Percentiles rank a stretch among this genome's conserved stretches.
Evolutionary conservation across 2,888 invertebrate species (phyloP).

Genomic region (Mythimna albipuncta): DNA sequence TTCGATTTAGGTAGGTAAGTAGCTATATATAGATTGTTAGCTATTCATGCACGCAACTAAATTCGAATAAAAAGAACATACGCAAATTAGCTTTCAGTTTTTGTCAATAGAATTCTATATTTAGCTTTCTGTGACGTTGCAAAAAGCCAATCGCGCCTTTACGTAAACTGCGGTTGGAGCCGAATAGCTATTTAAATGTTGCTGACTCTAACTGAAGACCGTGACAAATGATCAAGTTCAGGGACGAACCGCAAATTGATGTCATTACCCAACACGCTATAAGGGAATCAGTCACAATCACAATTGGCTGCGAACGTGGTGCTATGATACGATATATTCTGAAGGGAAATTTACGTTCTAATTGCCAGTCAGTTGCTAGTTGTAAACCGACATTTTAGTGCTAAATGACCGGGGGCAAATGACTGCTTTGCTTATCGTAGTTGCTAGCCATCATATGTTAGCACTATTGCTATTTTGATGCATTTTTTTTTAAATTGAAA

Average conservation of each 20-base stretch:
- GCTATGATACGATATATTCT: background rate
- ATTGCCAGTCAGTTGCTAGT: conserved; percentile 4
- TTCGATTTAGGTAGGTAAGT: conserved; percentile 7
- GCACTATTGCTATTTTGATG: too few relatives aligned
- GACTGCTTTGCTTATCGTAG: background rate
- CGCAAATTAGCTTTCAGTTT: conserved; percentile 32
- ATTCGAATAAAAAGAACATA: conserved; percentile 26
- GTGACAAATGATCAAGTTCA: conserved; percentile 67
- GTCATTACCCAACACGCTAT: conserved; percentile 54
- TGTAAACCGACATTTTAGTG: background rate
- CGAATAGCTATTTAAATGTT: conserved; percentile 52
- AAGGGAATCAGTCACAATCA: conserved; percentile 43
- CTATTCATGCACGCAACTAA: conserved; percentile 33
- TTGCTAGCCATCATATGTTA: background rate
- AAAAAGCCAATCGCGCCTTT: conserved; percentile 44
- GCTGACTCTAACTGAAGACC: conserved; percentile 55
- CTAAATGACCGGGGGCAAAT: background rate
- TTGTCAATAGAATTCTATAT: conserved; percentile 59
- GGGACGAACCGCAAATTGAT: conserved; percentile 58
- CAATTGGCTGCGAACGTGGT: conserved; percentile 32
- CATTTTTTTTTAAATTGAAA: background rate
- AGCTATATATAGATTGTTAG: background rate
- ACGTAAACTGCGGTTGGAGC: conserved; percentile 36
- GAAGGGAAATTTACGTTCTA: background rate
- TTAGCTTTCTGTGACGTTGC: conserved; percentile 43